Evolutionary conservation across 2,888 invertebrate species (phyloP).

Genomic region (Chrysolina americana): DNA sequence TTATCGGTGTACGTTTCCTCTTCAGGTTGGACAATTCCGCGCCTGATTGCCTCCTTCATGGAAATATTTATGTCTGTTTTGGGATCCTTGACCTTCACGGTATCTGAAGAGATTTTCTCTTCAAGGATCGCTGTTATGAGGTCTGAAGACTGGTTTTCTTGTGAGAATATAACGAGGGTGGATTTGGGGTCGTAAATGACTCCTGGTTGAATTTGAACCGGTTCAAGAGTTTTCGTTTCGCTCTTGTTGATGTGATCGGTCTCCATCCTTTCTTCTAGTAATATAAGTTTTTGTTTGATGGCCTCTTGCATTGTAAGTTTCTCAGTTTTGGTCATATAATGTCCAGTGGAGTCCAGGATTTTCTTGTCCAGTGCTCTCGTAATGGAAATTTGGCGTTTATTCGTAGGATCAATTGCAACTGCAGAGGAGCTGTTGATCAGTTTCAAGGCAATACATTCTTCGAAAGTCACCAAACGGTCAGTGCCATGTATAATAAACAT

Average conservation of each 20-base stretch:
- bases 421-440: constrained; percentile 90
- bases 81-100: constrained; percentile 82
- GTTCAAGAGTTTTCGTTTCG: constrained; percentile 73
- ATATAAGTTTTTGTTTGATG: constrained; percentile 76
- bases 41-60: constrained; percentile 82
- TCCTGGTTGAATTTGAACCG: constrained; percentile 81
- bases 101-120: constrained; percentile 79
- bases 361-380: constrained; percentile 83
- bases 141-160: constrained; percentile 79
- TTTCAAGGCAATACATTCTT: constrained; percentile 88
- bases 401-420: constrained; percentile 83
- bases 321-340: constrained; percentile 75
- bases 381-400: constrained; percentile 79
- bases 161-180: constrained; percentile 78
- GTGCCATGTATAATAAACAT: constrained; percentile 90
- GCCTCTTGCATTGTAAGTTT: constrained; percentile 83
- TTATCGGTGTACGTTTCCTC: constrained; percentile 80
- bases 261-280: constrained; percentile 73
- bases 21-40: constrained; percentile 81
- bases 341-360: constrained; percentile 84
- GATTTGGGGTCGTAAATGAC: constrained; percentile 86
- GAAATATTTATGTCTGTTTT: constrained; percentile 77
- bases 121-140: constrained; percentile 83
- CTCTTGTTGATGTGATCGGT: constrained; percentile 73
- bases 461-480: constrained; percentile 86